Conservation (phyloP, 1,140 invertebrate species). For the Bombus confusus region DNA sequence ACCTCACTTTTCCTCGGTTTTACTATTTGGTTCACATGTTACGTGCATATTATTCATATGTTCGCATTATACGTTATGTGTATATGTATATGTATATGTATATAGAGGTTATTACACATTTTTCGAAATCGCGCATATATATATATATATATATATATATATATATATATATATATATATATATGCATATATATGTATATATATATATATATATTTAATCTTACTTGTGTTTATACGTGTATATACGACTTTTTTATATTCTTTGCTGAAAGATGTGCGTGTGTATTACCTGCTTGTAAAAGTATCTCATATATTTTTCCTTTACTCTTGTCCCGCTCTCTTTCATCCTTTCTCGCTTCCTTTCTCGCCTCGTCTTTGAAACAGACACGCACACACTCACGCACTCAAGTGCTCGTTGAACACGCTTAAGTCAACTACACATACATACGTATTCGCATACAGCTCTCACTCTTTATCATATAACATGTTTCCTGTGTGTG, state of each 20-base stretch:
- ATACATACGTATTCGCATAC: background rate
- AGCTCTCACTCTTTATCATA: constrained; percentile 18
- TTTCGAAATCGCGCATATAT: constrained; percentile 25
- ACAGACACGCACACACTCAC: background rate
- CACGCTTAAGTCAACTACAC: background rate
- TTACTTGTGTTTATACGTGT: constrained; percentile 45
- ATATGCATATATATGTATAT: constrained; percentile 6
- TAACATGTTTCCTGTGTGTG: constrained; percentile 68
- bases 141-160: background rate
- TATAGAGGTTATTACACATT: constrained; percentile 27
- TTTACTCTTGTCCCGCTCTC: background rate
- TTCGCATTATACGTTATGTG: constrained; percentile 28
- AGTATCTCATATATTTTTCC: constrained; percentile 37
- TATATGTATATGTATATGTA: constrained; percentile 33
- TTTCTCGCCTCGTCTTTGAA: background rate
- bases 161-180: constrained; percentile 25
- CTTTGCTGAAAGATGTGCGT: constrained; percentile 58
- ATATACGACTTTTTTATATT: constrained; percentile 25
- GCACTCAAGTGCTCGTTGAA: background rate
- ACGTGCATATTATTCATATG: background rate
- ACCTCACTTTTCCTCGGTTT: background rate
- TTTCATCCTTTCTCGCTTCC: background rate
- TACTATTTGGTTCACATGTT: constrained; percentile 1
- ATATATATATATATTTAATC: constrained; percentile 20
- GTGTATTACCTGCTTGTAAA: constrained; percentile 54